Conservation (phyloP, 2,797 vertebrate genomes). For the Sciurus vulgaris region DNA sequence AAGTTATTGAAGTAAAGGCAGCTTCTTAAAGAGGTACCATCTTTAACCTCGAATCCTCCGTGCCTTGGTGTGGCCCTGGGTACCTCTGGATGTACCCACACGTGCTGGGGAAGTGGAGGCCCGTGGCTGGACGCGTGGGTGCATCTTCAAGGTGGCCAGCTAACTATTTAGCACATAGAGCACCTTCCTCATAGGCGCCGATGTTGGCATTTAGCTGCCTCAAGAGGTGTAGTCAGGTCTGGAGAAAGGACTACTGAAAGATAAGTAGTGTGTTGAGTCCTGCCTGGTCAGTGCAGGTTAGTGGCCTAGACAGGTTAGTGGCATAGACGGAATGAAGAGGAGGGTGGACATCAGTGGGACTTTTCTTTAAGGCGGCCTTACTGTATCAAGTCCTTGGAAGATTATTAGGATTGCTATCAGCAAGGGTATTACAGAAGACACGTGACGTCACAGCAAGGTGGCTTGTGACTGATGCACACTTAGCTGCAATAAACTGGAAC, state of each 20-base stretch:
- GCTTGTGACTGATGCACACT: neutral
- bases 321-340: rapidly evolving
- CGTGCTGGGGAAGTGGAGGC: neutral
- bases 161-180: neutral
- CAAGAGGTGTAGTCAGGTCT: neutral
- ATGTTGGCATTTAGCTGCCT: neutral
- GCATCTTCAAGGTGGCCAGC: neutral
- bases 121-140: neutral
- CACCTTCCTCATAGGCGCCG: neutral
- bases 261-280: neutral
- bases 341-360: neutral
- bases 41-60: neutral
- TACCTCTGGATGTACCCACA: too few relatives aligned
- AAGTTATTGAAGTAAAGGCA: constrained; percentile 15
- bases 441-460: neutral
- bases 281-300: neutral
- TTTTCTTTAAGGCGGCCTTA: neutral
- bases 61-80: too few relatives aligned
- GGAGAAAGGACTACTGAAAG: neutral
- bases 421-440: neutral
- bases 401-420: neutral
- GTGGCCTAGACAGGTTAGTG: neutral
- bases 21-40: neutral
- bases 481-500: neutral
- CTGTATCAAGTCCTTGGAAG: neutral